These are phyloP conservation scores for Cuniculus paca DNA, from an alignment of 2,797 vertebrate genomes.

Conservation along the genomic window DNA sequence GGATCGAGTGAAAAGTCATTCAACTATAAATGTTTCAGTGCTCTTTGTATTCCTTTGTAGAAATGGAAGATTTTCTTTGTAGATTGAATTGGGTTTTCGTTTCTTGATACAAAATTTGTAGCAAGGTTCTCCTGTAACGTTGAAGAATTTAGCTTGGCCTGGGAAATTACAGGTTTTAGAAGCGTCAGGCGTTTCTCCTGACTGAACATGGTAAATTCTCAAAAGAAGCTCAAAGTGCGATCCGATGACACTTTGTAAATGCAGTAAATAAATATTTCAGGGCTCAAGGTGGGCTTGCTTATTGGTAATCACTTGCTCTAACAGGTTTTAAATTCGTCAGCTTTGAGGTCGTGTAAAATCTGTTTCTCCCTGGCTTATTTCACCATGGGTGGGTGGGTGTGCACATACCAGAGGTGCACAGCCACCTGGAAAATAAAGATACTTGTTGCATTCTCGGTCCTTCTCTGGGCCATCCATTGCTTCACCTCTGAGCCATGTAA, in stretches of 20 bases:
- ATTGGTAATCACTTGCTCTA: constrained; percentile 37
- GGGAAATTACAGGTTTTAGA: constrained; percentile 60
- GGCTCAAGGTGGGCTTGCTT: neutral
- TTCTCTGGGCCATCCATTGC: neutral
- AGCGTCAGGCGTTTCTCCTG: constrained; percentile 66
- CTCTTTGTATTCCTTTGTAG: constrained; percentile 45
- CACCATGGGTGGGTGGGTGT: neutral
- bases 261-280: constrained; percentile 20
- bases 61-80: constrained; percentile 49
- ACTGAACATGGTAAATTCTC: constrained; percentile 58
- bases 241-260: constrained; percentile 42
- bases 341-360: constrained; percentile 38
- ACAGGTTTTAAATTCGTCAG: constrained; percentile 34
- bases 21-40: neutral
- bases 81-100: constrained; percentile 56
- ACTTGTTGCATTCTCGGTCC: neutral
- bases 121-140: constrained; percentile 66
- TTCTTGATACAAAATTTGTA: constrained; percentile 59
- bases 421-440: neutral
- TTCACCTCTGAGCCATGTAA: neutral
- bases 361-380: neutral
- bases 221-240: constrained; percentile 47
- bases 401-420: neutral
- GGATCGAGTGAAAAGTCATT: neutral
- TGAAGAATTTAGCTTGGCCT: constrained; percentile 59